These are phyloP conservation scores for Rousettus madagascariensis DNA, from an alignment of 2,797 vertebrate genomes.

Conservation along the genomic window DNA sequence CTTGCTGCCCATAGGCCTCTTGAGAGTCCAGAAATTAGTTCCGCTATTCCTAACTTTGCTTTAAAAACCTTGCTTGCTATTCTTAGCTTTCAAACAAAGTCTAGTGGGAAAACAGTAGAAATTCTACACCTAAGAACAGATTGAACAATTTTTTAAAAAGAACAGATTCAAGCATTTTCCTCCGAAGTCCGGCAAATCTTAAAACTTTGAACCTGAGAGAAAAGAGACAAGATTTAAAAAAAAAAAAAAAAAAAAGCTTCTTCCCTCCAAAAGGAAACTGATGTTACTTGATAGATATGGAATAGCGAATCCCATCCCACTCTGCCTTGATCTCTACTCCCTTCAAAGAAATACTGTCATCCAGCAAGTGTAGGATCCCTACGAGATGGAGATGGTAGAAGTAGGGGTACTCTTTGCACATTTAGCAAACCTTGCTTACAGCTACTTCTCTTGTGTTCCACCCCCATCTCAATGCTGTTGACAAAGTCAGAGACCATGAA, in stretches of 20 bases:
- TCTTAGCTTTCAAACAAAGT: constrained; percentile 55
- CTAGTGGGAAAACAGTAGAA: constrained; percentile 58
- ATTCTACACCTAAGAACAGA: constrained; percentile 60
- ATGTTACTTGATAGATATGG: not conserved
- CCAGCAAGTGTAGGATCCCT: not conserved
- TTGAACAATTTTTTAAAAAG: constrained; percentile 47
- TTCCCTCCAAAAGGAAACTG: not conserved
- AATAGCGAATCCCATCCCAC: not conserved
- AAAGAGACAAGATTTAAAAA: not conserved
- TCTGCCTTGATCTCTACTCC: not conserved
- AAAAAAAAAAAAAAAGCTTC: not conserved
- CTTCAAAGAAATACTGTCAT: not conserved
- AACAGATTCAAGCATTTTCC: constrained; percentile 47
- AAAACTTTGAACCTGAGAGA: not conserved
- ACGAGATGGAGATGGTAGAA: not conserved
- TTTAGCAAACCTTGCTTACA: not conserved
- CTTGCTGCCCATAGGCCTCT: constrained; percentile 20
- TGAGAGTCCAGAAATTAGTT: constrained; percentile 64
- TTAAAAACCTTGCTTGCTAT: constrained; percentile 51
- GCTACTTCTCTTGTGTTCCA: not conserved
- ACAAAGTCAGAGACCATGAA: not conserved
- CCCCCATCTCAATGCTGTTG: not conserved
- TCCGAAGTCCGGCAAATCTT: constrained; percentile 18
- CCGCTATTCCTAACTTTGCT: constrained; percentile 54
- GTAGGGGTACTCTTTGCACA: not conserved